Evolutionary conservation across 1,140 invertebrate genomes (phyloP).

Genomic region (Melipona quadrifasciata): DNA sequence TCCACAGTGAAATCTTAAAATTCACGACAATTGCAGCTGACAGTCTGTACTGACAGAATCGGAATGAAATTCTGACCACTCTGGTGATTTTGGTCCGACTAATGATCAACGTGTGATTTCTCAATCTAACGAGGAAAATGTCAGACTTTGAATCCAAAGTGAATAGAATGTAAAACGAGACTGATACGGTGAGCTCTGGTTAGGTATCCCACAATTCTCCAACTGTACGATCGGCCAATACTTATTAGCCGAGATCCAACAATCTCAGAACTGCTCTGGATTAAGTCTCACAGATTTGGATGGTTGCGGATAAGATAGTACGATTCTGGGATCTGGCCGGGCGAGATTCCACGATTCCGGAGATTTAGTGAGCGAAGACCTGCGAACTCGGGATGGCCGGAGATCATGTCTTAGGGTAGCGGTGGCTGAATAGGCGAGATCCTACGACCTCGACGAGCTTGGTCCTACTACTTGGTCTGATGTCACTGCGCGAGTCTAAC

Average conservation of each 20-base stretch:
- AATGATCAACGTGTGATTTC: no score
- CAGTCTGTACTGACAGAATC: no score
- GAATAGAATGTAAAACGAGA: no score
- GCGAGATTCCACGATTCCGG: background rate
- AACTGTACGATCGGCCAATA: background rate
- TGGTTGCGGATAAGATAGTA: background rate
- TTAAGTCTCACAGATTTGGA: background rate
- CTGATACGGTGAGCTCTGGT: no score
- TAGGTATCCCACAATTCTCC: no score
- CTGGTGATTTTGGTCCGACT: no score
- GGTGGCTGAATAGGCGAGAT: background rate
- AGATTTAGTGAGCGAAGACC: background rate
- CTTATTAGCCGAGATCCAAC: background rate
- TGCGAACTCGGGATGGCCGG: background rate
- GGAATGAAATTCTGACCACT: no score
- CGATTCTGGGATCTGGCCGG: background rate
- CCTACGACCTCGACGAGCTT: background rate
- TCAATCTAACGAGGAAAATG: no score
- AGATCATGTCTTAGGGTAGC: background rate
- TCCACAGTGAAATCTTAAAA: no score
- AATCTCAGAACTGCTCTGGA: background rate
- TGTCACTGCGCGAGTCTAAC: background rate
- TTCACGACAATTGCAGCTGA: no score
- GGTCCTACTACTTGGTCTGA: background rate
- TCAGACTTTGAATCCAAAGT: no score